A percentile compares a stretch with the other conserved stretches of the same genome.
These are phyloP conservation scores for Notothenia coriiceps DNA, from an alignment of 2,113 vertebrate genomes.

Conservation along the genomic window DNA sequence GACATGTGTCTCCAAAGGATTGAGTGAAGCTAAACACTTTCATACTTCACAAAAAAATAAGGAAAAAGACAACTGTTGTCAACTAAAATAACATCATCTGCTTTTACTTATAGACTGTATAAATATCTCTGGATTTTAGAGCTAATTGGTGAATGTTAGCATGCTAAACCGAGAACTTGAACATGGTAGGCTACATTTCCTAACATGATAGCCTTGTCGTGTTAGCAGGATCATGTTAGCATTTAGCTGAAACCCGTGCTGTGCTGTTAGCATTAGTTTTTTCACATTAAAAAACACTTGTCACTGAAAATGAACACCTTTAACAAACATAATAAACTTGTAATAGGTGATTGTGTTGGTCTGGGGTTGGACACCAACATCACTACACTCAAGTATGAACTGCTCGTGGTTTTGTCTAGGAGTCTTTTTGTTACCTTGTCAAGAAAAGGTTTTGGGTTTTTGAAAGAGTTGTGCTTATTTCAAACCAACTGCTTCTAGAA, in stretches of 20 bases:
- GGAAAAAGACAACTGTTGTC: neutral
- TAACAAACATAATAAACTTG: neutral
- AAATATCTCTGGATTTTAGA: neutral
- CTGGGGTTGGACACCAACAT: neutral
- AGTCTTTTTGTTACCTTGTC: neutral
- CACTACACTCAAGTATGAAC: neutral
- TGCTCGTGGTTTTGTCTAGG: neutral
- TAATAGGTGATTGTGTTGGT: no score
- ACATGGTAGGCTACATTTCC: neutral
- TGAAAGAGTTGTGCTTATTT: neutral
- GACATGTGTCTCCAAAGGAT: neutral
- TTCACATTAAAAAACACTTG: neutral
- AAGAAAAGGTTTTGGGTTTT: neutral
- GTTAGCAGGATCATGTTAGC: neutral
- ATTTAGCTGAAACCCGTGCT: neutral
- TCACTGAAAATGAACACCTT: neutral
- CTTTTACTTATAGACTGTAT: neutral
- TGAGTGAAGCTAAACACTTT: neutral
- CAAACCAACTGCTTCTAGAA: slow-evolving; percentile 10
- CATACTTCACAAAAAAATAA: neutral
- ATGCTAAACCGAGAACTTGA: neutral
- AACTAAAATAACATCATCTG: neutral
- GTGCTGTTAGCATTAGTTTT: neutral
- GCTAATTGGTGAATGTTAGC: neutral
- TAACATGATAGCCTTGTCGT: no score